phyloP scores from a whole-genome alignment of 1,140 invertebrate genomes.

The Phymastichus coffea region DNA sequence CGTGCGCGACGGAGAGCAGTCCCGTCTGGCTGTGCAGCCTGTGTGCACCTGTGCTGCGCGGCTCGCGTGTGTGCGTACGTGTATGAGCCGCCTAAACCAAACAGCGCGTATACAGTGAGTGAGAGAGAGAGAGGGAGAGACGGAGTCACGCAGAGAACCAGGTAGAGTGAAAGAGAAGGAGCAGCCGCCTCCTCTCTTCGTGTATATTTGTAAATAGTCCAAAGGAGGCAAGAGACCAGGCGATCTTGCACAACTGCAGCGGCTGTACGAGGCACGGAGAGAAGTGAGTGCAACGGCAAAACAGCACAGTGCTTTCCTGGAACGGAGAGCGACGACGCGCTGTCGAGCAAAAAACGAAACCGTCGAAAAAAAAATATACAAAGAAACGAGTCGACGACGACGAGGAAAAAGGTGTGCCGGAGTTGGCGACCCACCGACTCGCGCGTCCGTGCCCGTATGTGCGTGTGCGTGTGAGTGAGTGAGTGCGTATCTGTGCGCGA shows the following conservation, averaged over 20 bases:
- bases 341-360: too few species aligned
- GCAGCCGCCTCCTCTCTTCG: not conserved
- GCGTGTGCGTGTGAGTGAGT: not conserved
- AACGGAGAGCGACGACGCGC: too few species aligned
- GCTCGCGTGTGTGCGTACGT: not conserved
- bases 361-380: too few species aligned
- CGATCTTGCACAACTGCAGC: too few species aligned
- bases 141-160: not conserved
- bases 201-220: not conserved
- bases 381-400: too few species aligned
- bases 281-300: too few species aligned
- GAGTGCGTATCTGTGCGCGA: not conserved
- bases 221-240: not conserved
- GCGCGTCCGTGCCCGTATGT: not conserved
- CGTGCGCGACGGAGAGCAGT: too few species aligned
- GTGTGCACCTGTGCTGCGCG: not conserved
- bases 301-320: too few species aligned
- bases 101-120: not conserved
- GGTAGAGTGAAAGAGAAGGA: not conserved
- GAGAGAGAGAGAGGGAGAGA: not conserved
- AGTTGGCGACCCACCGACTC: constrained; percentile 21
- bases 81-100: not conserved
- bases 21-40: too few species aligned
- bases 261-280: too few species aligned
- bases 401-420: constrained; percentile 23